Conservation (phyloP, 2,888 invertebrate species). For the Luffia ferchaultella region DNA sequence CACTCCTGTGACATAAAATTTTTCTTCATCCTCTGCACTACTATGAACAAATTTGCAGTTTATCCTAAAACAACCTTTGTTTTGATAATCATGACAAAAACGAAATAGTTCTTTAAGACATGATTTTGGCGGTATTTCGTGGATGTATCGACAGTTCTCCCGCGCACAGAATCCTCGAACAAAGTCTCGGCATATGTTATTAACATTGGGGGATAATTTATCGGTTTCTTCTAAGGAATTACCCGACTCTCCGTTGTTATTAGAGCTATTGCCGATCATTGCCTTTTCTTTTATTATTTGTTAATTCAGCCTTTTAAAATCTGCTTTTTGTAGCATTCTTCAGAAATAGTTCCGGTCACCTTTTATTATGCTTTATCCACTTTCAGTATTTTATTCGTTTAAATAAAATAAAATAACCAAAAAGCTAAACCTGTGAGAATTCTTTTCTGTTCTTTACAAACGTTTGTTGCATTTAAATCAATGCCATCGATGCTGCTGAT, state of each 20-base stretch:
- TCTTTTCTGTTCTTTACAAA: too few species aligned
- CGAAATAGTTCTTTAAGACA: constrained; percentile 47
- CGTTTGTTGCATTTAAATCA: too few species aligned
- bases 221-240: not conserved
- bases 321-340: too few species aligned
- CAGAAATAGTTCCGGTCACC: too few species aligned
- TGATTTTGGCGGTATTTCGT: constrained; percentile 41
- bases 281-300: not conserved
- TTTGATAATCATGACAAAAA: constrained; percentile 72
- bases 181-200: constrained; percentile 54
- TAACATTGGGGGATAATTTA: constrained; percentile 23
- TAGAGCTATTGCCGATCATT: not conserved
- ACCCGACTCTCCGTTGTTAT: not conserved
- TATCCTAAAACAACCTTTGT: constrained; percentile 70
- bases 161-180: constrained; percentile 55
- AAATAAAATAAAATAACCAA: too few species aligned
- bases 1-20: constrained; percentile 69
- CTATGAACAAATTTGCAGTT: constrained; percentile 78
- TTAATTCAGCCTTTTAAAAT: too few species aligned
- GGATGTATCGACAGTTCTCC: constrained; percentile 61
- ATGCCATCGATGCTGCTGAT: too few species aligned
- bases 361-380: too few species aligned
- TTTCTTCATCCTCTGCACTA: constrained; percentile 73
- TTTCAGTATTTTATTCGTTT: too few species aligned
- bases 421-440: too few species aligned